Conservation (phyloP, 2,888 invertebrate species). For the Agonum fuliginosum region DNA sequence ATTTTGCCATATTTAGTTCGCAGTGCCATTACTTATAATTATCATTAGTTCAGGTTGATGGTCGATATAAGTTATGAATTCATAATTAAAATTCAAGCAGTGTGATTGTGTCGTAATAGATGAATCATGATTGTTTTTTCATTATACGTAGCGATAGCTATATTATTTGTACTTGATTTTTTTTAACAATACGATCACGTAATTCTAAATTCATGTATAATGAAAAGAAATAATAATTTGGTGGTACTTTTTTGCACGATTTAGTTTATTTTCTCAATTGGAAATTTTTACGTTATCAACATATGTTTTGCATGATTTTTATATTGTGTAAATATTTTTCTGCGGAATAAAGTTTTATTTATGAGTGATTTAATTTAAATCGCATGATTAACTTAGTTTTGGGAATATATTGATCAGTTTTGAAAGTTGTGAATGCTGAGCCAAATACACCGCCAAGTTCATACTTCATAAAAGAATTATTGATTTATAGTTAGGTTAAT, state of each 20-base stretch:
- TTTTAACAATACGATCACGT: no score
- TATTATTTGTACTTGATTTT: no score
- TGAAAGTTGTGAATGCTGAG: slow-evolving; percentile 12
- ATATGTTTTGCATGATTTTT: slow-evolving; percentile 33
- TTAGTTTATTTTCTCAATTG: slow-evolving; percentile 8
- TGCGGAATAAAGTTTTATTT: slow-evolving; percentile 13
- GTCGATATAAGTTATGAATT: slow-evolving; percentile 15
- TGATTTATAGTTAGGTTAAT: slow-evolving; percentile 8
- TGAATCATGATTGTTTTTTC: slow-evolving; percentile 19
- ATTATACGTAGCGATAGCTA: neutral
- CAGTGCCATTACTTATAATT: slow-evolving; percentile 3
- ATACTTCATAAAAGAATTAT: slow-evolving; percentile 34
- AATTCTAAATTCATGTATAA: neutral
- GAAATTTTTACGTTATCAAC: slow-evolving; percentile 4
- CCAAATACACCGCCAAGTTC: slow-evolving; percentile 15
- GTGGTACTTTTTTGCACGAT: slow-evolving; percentile 28
- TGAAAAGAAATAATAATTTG: no score
- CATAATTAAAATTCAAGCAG: slow-evolving; percentile 26
- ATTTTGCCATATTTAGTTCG: neutral
- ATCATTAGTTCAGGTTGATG: neutral
- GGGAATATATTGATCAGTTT: slow-evolving; percentile 19
- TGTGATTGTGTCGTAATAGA: slow-evolving; percentile 26
- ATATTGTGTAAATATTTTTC: slow-evolving; percentile 17
- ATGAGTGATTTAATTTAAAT: neutral
- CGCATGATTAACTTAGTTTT: slow-evolving; percentile 33